Conservation (phyloP, 2,888 invertebrate species). For the Physocephala rufipes region DNA sequence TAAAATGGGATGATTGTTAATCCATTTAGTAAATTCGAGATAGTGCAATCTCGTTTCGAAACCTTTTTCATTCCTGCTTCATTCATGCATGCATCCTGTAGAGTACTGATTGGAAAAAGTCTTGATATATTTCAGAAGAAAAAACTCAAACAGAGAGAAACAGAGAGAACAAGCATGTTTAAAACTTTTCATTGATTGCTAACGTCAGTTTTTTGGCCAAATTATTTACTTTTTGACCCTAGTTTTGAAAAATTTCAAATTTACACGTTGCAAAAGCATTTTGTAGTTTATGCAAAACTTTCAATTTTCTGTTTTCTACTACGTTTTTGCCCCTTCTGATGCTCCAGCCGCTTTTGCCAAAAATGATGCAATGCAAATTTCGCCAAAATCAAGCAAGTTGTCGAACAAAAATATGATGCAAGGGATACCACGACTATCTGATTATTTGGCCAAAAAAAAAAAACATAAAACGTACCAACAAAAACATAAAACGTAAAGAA, state of each 20-base stretch:
- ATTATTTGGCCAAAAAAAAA: conserved; percentile 5
- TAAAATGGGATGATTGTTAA: no score
- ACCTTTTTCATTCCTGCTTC: conserved; percentile 28
- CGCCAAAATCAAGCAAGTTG: not conserved
- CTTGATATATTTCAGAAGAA: not conserved
- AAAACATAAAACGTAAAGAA: not conserved
- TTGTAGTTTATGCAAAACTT: conserved; percentile 3
- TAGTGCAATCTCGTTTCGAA: conserved; percentile 3
- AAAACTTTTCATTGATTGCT: not conserved
- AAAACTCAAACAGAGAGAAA: not conserved
- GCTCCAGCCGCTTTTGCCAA: not conserved
- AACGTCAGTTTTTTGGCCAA: not conserved
- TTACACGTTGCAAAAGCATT: not conserved
- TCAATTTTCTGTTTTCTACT: not conserved
- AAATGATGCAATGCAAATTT: not conserved
- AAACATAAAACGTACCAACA: not conserved
- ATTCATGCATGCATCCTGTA: no score
- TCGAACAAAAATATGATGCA: not conserved
- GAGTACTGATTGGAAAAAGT: no score
- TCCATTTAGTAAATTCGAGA: no score
- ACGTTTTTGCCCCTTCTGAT: no score
- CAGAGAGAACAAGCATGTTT: not conserved
- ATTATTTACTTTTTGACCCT: conserved; percentile 1
- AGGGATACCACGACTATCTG: not conserved
- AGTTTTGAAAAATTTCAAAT: not conserved